Conservation (phyloP, 2,113 vertebrate genomes). For the Monopterus albus region DNA sequence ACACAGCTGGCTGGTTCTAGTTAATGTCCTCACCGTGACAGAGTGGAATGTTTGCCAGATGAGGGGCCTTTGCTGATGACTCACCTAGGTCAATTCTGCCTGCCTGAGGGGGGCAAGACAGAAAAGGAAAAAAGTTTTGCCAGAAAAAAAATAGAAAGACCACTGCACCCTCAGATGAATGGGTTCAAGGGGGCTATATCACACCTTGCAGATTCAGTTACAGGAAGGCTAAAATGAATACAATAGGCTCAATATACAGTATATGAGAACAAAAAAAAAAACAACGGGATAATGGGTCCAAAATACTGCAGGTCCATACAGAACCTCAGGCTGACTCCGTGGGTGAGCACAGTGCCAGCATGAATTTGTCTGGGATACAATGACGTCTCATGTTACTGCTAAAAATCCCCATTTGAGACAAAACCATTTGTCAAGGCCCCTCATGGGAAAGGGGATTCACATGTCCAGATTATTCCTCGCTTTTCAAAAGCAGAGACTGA, state of each 20-base stretch:
- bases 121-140: not conserved
- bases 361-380: conserved; percentile 36
- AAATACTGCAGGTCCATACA: conserved; percentile 47
- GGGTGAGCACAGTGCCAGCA: conserved; percentile 36
- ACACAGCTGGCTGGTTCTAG: conserved; percentile 46
- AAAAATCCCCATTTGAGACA: conserved; percentile 63
- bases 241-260: conserved; percentile 53
- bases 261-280: conserved; percentile 32
- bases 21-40: conserved; percentile 45
- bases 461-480: not conserved
- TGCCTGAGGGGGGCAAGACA: conserved; percentile 30
- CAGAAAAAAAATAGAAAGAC: conserved; percentile 30
- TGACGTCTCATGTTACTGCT: conserved; percentile 63
- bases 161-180: conserved; percentile 30
- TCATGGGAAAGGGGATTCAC: conserved; percentile 30
- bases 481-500: conserved; percentile 17
- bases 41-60: conserved; percentile 51
- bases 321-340: conserved; percentile 35
- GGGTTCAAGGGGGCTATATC: not conserved
- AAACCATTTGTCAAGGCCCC: conserved; percentile 28
- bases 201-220: conserved; percentile 59
- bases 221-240: conserved; percentile 42
- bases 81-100: conserved; percentile 60
- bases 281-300: conserved; percentile 27
- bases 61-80: conserved; percentile 55